Conservation (phyloP, 1,140 invertebrate genomes). For the Penaeus vannamei region DNA sequence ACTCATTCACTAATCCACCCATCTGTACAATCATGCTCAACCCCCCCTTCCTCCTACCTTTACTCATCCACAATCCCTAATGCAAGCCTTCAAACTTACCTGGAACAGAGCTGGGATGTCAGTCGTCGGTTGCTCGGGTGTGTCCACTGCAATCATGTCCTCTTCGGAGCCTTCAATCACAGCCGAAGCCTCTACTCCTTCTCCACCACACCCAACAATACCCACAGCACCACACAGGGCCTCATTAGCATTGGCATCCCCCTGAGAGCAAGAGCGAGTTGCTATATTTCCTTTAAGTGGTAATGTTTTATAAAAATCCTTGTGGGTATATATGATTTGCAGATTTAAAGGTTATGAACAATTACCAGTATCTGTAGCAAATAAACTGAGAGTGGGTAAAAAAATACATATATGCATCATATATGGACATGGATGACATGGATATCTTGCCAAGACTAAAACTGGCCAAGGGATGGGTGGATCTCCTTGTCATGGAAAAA, state of each 20-base stretch:
- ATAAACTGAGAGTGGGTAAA: background rate
- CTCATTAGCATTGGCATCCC: constrained; percentile 65
- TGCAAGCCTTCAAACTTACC: constrained; percentile 6
- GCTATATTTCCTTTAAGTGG: too few relatives aligned
- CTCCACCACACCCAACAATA: constrained; percentile 62
- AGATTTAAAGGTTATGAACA: background rate
- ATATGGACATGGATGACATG: too few relatives aligned
- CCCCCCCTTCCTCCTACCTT: too few relatives aligned
- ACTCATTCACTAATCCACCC: too few relatives aligned
- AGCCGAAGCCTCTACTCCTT: constrained; percentile 66
- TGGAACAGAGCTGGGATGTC: constrained; percentile 66
- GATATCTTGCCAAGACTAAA: too few relatives aligned
- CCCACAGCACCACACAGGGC: constrained; percentile 65
- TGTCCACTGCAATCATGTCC: constrained; percentile 68
- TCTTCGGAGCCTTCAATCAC: constrained; percentile 68
- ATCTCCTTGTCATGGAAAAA: too few relatives aligned
- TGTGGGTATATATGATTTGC: background rate
- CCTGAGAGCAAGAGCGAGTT: constrained; percentile 28
- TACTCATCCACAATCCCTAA: too few relatives aligned
- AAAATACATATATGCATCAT: too few relatives aligned
- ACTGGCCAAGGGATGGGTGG: too few relatives aligned
- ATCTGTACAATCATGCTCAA: too few relatives aligned
- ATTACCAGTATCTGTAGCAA: background rate
- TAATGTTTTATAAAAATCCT: background rate
- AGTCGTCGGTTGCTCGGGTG: constrained; percentile 64